Conservation (phyloP, 2,113 vertebrate species). For the Chlorodrepanis virens region DNA sequence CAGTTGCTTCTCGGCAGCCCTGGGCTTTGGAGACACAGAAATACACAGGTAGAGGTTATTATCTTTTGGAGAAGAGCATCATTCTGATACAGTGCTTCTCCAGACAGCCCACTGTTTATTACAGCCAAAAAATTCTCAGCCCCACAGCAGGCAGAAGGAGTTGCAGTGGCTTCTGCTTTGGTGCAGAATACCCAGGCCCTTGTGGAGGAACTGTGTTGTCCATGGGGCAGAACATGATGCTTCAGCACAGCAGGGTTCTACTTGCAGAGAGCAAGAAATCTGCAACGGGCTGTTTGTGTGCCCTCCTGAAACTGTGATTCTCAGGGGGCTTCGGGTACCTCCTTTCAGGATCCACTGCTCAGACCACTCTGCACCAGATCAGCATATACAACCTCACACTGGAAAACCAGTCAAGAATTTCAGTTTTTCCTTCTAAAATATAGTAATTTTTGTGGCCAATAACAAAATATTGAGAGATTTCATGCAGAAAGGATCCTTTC, state of each 20-base stretch:
- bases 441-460: neutral
- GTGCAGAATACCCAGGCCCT: neutral
- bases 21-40: neutral
- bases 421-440: neutral
- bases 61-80: neutral
- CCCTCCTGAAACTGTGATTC: neutral
- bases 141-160: neutral
- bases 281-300: rapidly evolving
- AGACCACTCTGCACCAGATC: neutral
- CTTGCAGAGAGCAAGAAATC: neutral
- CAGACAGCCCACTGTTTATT: neutral
- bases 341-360: neutral
- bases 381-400: neutral
- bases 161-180: neutral
- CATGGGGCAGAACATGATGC: neutral
- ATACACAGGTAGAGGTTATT: neutral
- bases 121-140: neutral
- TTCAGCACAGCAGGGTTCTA: neutral
- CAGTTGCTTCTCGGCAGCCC: neutral
- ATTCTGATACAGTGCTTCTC: neutral
- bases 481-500: neutral
- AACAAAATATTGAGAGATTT: neutral
- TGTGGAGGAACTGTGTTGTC: neutral
- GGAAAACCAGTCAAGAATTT: neutral
- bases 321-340: neutral